Percentiles rank a stretch among this genome's conserved stretches.
Conservation (phyloP, 2,113 vertebrate genomes). For the Gymnocephalus cernua region DNA sequence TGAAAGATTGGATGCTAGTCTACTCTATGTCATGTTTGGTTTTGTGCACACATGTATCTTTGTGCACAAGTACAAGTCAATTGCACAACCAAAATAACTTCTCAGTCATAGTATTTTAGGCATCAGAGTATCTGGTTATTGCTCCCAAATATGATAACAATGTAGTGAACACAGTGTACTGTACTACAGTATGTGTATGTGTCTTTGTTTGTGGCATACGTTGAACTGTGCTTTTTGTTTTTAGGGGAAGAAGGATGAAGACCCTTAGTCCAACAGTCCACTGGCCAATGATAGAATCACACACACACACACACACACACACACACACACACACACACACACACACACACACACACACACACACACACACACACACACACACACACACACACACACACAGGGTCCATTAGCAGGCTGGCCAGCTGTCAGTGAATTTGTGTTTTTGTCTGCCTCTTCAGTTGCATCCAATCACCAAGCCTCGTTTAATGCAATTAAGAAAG, state of each 20-base stretch:
- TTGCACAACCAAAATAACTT: not conserved
- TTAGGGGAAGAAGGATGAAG: not conserved
- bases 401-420: constrained; percentile 69
- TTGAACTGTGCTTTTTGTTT: not conserved
- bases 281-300: not conserved
- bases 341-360: constrained; percentile 14
- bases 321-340: constrained; percentile 19
- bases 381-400: constrained; percentile 20
- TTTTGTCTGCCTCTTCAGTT: constrained; percentile 57
- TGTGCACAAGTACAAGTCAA: too few species aligned
- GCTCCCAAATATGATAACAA: not conserved
- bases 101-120: not conserved
- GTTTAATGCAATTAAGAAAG: constrained; percentile 77
- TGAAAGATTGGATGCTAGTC: not conserved
- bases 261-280: not conserved
- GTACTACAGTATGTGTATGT: not conserved
- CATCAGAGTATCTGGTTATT: too few species aligned
- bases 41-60: not conserved
- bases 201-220: not conserved
- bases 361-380: constrained; percentile 24
- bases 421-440: constrained; percentile 67
- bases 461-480: constrained; percentile 73
- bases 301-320: constrained; percentile 22
- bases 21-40: not conserved
- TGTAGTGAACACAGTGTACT: not conserved